These are phyloP conservation scores for Picus viridis DNA, from an alignment of 2,797 vertebrate species.

Conservation along the genomic window DNA sequence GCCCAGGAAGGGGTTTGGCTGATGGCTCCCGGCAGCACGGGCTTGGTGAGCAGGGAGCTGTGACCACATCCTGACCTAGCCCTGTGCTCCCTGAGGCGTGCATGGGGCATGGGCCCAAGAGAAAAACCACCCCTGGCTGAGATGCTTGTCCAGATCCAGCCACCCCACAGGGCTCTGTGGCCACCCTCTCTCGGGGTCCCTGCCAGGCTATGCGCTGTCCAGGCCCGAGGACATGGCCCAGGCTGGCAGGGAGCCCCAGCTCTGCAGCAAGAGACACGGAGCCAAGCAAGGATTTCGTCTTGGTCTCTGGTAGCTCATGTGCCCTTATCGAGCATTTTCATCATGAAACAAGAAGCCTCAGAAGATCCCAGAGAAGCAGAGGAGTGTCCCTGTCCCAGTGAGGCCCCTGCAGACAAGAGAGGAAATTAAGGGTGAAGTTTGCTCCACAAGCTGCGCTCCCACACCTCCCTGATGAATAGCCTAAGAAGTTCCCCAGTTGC, in stretches of 20 bases:
- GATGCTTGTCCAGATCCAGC: accelerated
- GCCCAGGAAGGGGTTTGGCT: neutral
- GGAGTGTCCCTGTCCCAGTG: neutral
- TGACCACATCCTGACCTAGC: neutral
- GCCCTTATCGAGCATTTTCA: neutral
- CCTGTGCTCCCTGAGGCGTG: neutral
- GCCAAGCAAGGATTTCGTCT: neutral
- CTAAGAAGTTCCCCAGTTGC: neutral
- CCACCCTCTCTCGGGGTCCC: accelerated
- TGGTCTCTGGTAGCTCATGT: neutral
- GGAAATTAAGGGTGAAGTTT: neutral
- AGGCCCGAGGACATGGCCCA: neutral
- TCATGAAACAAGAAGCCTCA: neutral
- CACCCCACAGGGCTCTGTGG: neutral
- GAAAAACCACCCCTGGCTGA: accelerated
- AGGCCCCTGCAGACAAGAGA: neutral
- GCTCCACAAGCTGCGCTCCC: neutral
- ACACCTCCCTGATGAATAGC: neutral
- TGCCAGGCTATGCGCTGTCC: neutral
- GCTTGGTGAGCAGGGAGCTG: neutral
- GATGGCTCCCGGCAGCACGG: accelerated
- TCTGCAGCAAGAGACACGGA: neutral
- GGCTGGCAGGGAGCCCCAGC: neutral
- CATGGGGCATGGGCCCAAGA: accelerated
- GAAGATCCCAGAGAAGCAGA: neutral